Evolutionary conservation across 2,888 invertebrate genomes (phyloP).

Genomic region (Lacanobia wlatinum): DNA sequence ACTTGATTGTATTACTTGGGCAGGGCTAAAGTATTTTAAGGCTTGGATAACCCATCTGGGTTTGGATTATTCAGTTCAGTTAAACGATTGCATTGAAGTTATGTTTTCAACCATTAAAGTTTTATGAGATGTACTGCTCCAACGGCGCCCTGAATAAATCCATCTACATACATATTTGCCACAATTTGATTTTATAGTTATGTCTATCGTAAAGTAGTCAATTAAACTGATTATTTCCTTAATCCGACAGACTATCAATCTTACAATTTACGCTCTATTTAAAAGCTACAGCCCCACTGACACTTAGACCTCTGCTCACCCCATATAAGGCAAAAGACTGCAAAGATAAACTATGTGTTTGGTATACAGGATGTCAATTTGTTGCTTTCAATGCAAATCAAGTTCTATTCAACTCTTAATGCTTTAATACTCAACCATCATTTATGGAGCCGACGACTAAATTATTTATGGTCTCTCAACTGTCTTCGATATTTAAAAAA

Average conservation of each 20-base stretch:
- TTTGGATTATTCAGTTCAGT: background rate
- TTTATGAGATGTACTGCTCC: background rate
- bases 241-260: conserved; percentile 14
- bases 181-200: background rate
- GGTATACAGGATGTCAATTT: conserved; percentile 53
- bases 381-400: conserved; percentile 64
- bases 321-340: conserved; percentile 41
- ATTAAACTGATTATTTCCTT: background rate
- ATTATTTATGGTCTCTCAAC: conserved; percentile 47
- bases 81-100: background rate
- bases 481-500: conserved; percentile 24
- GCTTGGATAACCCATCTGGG: too few species aligned
- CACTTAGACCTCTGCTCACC: conserved; percentile 37
- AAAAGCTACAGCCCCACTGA: conserved; percentile 6
- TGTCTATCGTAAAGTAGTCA: background rate
- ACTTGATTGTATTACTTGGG: background rate
- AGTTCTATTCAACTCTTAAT: conserved; percentile 50
- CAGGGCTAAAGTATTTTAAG: background rate
- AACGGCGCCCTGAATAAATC: too few species aligned
- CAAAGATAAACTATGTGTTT: conserved; percentile 44
- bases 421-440: conserved; percentile 41
- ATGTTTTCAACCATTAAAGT: too few species aligned
- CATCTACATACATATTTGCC: background rate
- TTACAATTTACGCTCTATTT: conserved; percentile 15
- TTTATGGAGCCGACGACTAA: conserved; percentile 45